phyloP scores from a whole-genome alignment of 2,797 vertebrate species.

The Rhinichthys osculus region DNA sequence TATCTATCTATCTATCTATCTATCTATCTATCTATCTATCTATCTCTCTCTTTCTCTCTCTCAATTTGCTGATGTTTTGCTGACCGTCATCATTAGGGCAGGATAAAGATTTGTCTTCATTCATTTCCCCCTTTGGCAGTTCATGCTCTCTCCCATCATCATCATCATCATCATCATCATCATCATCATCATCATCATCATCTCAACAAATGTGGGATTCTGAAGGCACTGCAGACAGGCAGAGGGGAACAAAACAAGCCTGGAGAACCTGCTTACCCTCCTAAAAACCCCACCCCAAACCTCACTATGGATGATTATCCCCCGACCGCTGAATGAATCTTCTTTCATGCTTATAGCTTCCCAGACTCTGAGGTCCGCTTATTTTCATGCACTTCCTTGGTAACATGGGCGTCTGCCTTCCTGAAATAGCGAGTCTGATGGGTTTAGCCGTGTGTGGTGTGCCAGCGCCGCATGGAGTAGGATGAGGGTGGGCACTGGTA shows the following conservation, averaged over 20 bases:
- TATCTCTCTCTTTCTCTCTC: background rate
- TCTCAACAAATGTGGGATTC: background rate
- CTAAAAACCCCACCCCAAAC: conserved; percentile 19
- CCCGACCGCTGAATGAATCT: conserved; percentile 7
- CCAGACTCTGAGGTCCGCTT: background rate
- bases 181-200: conserved; percentile 18
- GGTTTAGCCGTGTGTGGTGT: conserved; percentile 31
- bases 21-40: background rate
- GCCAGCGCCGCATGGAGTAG: conserved; percentile 8
- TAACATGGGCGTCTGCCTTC: conserved; percentile 37
- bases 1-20: background rate
- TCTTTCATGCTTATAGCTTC: conserved; percentile 31
- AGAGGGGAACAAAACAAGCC: background rate
- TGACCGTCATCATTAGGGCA: conserved; percentile 23
- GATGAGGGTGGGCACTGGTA: conserved; percentile 31
- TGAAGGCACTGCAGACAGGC: background rate
- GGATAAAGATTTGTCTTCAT: conserved; percentile 30
- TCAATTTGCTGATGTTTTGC: conserved; percentile 10
- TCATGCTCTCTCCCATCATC: background rate
- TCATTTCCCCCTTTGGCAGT: conserved; percentile 16
- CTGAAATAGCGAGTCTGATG: conserved; percentile 42
- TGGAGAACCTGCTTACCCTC: background rate
- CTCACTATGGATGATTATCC: conserved; percentile 15
- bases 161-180: conserved; percentile 24
- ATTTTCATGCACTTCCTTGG: conserved; percentile 17